These are phyloP conservation scores for Cuniculus paca DNA, from an alignment of 2,797 vertebrate species.

Conservation along the genomic window DNA sequence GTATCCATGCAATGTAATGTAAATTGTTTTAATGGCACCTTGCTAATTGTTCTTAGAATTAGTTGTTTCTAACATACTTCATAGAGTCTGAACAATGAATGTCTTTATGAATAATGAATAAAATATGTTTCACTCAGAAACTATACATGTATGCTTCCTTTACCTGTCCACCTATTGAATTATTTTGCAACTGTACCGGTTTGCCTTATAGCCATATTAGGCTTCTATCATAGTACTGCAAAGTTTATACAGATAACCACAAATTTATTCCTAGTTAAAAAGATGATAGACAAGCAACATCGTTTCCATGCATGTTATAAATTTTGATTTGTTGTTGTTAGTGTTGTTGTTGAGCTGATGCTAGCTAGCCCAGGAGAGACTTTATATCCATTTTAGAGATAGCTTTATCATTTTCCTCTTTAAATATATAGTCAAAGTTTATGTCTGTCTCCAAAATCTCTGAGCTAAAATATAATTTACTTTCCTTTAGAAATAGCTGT, in stretches of 20 bases:
- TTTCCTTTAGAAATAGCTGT: not conserved
- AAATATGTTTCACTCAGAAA: slow-evolving; percentile 1
- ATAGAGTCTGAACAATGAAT: not conserved
- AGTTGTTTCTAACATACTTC: not conserved
- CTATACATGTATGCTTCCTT: not conserved
- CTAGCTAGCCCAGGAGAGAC: too few relatives aligned
- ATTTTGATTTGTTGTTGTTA: not conserved
- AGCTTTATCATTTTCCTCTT: not conserved
- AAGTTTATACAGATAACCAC: not conserved
- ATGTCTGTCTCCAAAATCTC: not conserved
- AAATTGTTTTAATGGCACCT: not conserved
- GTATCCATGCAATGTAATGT: not conserved
- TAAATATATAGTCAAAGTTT: not conserved
- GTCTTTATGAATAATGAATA: not conserved
- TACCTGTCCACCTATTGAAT: not conserved
- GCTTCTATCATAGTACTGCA: not conserved
- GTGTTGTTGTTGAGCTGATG: not conserved
- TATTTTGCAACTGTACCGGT: not conserved
- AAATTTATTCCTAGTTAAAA: not conserved
- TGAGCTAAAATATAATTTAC: not conserved
- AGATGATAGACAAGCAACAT: not conserved
- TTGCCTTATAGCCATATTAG: not conserved
- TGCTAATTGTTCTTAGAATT: not conserved
- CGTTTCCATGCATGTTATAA: not conserved
- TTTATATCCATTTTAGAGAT: not conserved